Percentiles rank a stretch among this genome's conserved stretches.
Evolutionary conservation across 2,888 invertebrate genomes (phyloP).

Genomic region (Eupithecia subumbrata): DNA sequence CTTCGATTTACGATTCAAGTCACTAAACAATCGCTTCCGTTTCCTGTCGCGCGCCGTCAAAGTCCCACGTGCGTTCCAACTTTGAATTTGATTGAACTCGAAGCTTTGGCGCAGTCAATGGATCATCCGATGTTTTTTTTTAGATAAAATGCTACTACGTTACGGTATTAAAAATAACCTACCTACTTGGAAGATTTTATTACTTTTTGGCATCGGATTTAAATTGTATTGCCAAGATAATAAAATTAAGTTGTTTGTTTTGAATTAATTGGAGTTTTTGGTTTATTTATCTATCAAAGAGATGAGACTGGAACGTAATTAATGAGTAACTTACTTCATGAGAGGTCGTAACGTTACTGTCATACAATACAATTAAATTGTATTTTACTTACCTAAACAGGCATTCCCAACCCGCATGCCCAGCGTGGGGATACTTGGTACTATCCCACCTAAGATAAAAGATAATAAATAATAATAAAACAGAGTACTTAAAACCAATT

Average conservation of each 20-base stretch:
- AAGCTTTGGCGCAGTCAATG: constrained; percentile 30
- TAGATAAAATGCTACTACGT: constrained; percentile 8
- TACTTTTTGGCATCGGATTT: constrained; percentile 13
- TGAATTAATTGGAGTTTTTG: background rate
- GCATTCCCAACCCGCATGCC: no score
- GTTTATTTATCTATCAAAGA: background rate
- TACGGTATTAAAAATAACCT: background rate
- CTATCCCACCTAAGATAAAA: no score
- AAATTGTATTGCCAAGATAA: constrained; percentile 8
- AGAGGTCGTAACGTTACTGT: no score
- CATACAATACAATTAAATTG: no score
- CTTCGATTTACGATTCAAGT: constrained; percentile 67
- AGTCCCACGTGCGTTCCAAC: constrained; percentile 61
- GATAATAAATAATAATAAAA: no score
- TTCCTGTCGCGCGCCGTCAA: constrained; percentile 64
- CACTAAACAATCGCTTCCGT: constrained; percentile 75
- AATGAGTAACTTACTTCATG: background rate
- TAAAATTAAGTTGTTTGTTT: constrained; percentile 9
- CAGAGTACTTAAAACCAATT: no score
- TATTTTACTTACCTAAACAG: no score
- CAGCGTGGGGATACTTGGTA: no score
- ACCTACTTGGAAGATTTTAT: constrained; percentile 7
- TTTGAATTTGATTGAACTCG: constrained; percentile 26
- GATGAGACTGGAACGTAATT: background rate
- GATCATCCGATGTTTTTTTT: constrained; percentile 6